Evolutionary conservation across 1,140 invertebrate genomes (phyloP), one percentile per base, ranked within the genome.

Genomic region (Drosophila biarmipes): DNA sequence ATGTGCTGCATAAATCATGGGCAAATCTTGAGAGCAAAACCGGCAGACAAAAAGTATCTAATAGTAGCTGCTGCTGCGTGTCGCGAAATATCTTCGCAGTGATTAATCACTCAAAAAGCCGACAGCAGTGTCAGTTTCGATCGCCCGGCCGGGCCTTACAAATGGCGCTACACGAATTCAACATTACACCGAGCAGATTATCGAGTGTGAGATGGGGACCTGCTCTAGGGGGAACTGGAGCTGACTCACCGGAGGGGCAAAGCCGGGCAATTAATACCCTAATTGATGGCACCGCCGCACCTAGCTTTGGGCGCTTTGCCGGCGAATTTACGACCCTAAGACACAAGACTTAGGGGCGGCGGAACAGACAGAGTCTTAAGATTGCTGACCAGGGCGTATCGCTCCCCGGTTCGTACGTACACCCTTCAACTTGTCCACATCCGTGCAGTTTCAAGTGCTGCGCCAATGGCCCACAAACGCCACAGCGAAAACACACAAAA

Each of bases 71-170:
- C 64, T 64, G 63, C 34, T 76, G 56, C 58, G 38, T 89, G 84
- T 90, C 84, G 69, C 76, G 49, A 73, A 80, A 66, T 71, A 74
- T 89, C 85, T 73, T 54, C 43, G n/a, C 27, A n/a, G 80, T 71
- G 85, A 89, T 89, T 89, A 89, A 89, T 89, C 78, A 90, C 76
- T 89, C 76, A 84, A 74, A 80, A 84, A 84, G 52, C 63, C 73
- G 75, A 73, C 84, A 80, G 69, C 58, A 15, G 31, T 52, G 64
- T 42, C 17, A 6, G 42, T 24, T 53, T 55, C 56, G 31, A 45
- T 48, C 15, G 24, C 58, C 49, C 38, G 55, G 66, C 79, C 61
- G 49, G 31, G 52, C 29, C 38, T 87, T 87, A 87, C 84, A 89
- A 89, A 89, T 89, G 84, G 84, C 80, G 84, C 63, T 64, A 89